Conservation (phyloP, 2,113 vertebrate genomes). For the Callithrix jacchus region DNA sequence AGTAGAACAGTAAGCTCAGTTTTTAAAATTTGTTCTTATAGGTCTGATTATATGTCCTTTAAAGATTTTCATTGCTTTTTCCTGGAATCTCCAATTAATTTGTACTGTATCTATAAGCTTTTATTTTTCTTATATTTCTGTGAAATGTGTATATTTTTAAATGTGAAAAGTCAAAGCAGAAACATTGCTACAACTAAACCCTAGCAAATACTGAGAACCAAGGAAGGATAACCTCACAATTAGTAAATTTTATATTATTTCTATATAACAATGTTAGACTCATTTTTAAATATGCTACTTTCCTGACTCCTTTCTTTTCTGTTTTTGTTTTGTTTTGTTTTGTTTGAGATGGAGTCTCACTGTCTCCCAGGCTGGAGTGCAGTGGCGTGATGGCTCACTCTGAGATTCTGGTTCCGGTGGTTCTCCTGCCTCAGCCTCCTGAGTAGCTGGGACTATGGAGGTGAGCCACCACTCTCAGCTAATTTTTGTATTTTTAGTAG, state of each 20-base stretch:
- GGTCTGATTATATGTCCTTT: not conserved
- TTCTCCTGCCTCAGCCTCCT: not conserved
- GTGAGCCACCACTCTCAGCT: not conserved
- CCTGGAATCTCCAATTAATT: not conserved
- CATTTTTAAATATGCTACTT: slow-evolving; percentile 12
- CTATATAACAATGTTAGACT: not conserved
- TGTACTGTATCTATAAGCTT: not conserved
- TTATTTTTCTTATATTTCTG: not conserved
- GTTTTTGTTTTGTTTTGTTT: not conserved
- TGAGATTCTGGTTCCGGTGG: not conserved
- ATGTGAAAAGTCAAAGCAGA: slow-evolving; percentile 7
- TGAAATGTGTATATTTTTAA: not conserved
- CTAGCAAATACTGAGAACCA: not conserved
- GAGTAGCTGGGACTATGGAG: not conserved
- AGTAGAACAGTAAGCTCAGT: not conserved
- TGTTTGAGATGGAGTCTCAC: not conserved
- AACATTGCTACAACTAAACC: not conserved
- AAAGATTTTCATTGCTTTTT: slow-evolving; percentile 13
- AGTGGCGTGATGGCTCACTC: not conserved
- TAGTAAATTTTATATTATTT: not conserved
- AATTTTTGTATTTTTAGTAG: not conserved
- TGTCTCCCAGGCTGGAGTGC: not conserved
- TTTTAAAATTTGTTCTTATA: slow-evolving; percentile 24
- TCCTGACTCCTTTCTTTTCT: not conserved
- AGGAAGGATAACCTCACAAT: not conserved